Evolutionary conservation across 2,797 vertebrate species (phyloP).

Genomic region (Clarias pachynema): DNA sequence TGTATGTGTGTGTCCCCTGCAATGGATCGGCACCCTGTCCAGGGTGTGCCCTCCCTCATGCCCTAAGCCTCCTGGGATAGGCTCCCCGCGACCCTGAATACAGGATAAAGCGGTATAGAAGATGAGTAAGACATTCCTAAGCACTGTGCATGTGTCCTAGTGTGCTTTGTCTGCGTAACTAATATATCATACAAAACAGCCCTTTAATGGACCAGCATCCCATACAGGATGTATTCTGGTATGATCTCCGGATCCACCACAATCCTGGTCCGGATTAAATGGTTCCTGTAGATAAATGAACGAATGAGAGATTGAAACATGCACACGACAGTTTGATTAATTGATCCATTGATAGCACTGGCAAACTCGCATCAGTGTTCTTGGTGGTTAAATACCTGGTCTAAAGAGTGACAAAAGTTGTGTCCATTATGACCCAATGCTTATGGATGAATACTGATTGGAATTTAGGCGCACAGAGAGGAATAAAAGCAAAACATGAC

Average conservation of each 20-base stretch:
- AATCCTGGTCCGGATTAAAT: not conserved
- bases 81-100: no score
- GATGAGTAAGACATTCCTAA: not conserved
- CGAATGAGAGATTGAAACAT: not conserved
- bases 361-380: no score
- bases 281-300: not conserved
- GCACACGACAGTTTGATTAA: not conserved
- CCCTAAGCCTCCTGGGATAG: no score
- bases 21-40: no score
- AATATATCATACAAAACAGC: not conserved
- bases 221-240: not conserved
- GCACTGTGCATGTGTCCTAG: not conserved
- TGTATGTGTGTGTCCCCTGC: no score
- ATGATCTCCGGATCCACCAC: not conserved
- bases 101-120: no score
- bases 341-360: not conserved
- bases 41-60: no score
- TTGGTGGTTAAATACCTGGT: not conserved
- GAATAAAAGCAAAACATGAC: conserved; percentile 2
- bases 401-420: not conserved
- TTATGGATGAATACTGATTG: not conserved
- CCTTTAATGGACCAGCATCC: not conserved
- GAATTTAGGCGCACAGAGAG: conserved; percentile 4
- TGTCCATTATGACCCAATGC: not conserved
- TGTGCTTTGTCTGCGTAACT: not conserved